Base-by-base conservation (phyloP, 2,888 invertebrate species). In the Dryobotodes eremita region DNA sequence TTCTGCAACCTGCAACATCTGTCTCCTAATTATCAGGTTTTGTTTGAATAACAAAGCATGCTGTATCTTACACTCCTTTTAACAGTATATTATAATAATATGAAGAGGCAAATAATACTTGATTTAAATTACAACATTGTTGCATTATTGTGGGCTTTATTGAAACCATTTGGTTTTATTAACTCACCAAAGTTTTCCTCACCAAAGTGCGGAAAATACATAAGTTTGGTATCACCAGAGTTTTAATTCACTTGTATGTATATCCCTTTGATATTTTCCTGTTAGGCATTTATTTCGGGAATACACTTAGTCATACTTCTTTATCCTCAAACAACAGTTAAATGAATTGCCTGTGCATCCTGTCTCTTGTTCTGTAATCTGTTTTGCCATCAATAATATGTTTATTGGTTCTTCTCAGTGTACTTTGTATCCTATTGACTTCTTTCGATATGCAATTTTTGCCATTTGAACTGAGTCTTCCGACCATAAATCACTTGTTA, bases 231-330 rank as follows among this genome's bases (percentile, higher is more conserved):
- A 31, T 59, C 5, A 65, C 65, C 57, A 13, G 7, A 42, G 46
- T 42, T 46, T 42, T 20, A 31, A 31, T 81, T 26, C 4, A 23
- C 17, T 57, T 31, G 2, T 42, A 50, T 61, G 26, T 3, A 55
- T 36, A 48, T 50, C 17, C 0, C 0, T 31, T 15, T 59, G 13
- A 53, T 23, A 61, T 75, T 75, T 82, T 79, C 75, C 75, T 79
- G 23, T 74, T 59, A 20, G 15, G 46, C 1, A 23, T 10, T 55
- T 71, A 55, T 71, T 75, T 79, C 0, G 50, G 23, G 55, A 82
- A 59, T n/a, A 26, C 6, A 46, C n/a, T 74, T 42, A 74, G 17
- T 75, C 75, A 82, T 66, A 36, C n/a, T 59, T 50, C 31, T 73
- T 80, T 55, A 31, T 26, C 42, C 6, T 31, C 8, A 8, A 6